A percentile compares a stretch with the other conserved stretches of the same genome.
Evolutionary conservation across 23 tunicate genomes (phyloP).

Genomic region (Corella eumyota): DNA sequence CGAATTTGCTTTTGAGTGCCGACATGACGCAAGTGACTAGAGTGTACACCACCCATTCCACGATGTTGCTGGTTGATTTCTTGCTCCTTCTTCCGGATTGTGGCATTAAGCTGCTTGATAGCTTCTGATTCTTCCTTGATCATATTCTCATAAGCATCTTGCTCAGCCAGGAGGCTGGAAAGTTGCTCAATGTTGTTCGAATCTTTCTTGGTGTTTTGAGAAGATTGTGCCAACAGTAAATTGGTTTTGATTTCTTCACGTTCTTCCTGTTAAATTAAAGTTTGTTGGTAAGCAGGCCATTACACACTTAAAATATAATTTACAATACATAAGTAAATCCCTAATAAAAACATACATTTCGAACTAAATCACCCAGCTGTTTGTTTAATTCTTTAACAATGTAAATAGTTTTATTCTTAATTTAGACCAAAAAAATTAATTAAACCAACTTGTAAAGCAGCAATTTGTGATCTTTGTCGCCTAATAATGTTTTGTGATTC

Average conservation of each 20-base stretch:
- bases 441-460: conserved; percentile 48
- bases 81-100: conserved; percentile 48
- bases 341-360: not conserved
- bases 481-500: conserved; percentile 79
- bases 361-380: no score
- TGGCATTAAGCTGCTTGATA: conserved; percentile 39
- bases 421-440: not conserved
- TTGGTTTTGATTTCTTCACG: conserved; percentile 72
- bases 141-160: conserved; percentile 58
- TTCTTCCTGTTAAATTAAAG: conserved; percentile 38
- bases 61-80: conserved; percentile 57
- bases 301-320: not conserved
- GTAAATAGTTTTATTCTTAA: not conserved
- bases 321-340: not conserved
- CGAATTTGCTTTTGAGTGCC: conserved; percentile 77
- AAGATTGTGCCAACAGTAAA: conserved; percentile 64
- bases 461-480: conserved; percentile 69
- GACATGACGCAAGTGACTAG: conserved; percentile 81
- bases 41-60: conserved; percentile 78
- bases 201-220: conserved; percentile 65
- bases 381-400: no score
- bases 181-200: conserved; percentile 55
- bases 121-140: conserved; percentile 48
- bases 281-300: not conserved
- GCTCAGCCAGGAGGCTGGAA: conserved; percentile 50